These are phyloP conservation scores for Heliconius himera DNA, from an alignment of 1,140 invertebrate genomes.

Conservation along the genomic window DNA sequence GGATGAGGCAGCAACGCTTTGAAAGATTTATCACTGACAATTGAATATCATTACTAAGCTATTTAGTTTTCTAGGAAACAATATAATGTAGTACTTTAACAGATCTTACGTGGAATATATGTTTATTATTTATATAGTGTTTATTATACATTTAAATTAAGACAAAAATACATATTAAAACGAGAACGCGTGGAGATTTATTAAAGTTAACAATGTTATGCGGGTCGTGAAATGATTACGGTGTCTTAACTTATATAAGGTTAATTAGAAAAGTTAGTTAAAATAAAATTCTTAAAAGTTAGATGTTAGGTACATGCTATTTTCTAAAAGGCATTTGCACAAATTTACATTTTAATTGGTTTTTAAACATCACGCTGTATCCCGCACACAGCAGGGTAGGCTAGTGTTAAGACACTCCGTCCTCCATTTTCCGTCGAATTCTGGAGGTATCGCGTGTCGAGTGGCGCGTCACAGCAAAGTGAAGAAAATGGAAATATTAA, in stretches of 20 bases:
- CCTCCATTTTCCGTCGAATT: no score
- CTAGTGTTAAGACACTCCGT: no score
- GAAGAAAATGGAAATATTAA: no score
- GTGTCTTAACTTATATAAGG: no score
- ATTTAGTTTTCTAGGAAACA: not conserved
- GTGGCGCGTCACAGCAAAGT: no score
- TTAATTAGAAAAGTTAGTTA: no score
- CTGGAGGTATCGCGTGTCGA: no score
- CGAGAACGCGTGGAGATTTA: not conserved
- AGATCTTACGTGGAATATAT: not conserved
- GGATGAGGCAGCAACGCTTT: not conserved
- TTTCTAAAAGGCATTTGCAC: not conserved
- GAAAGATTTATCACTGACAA: not conserved
- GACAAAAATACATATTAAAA: not conserved
- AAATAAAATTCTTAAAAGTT: not conserved
- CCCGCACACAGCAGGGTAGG: no score
- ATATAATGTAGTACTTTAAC: not conserved
- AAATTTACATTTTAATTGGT: not conserved
- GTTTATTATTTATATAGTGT: not conserved
- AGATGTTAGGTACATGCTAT: no score
- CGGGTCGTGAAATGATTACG: conserved; percentile 20
- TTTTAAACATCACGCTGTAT: no score
- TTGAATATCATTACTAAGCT: not conserved
- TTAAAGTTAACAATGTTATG: not conserved
- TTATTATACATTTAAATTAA: not conserved